Evolutionary conservation across 2,888 invertebrate genomes (phyloP).

Genomic region (Poecilobothrus nobilitatus): DNA sequence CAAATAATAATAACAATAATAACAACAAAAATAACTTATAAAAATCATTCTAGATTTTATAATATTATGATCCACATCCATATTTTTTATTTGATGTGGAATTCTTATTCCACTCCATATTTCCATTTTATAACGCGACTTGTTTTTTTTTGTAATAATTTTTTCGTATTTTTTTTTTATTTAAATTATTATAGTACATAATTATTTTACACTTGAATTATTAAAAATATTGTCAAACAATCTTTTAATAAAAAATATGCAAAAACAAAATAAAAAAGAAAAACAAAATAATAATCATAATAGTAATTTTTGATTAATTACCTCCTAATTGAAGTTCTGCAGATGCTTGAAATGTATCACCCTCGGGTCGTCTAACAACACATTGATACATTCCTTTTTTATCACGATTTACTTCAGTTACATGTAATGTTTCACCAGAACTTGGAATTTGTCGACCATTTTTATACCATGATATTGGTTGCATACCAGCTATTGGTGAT

Average conservation of each 20-base stretch:
- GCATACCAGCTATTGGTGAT: conserved; percentile 47
- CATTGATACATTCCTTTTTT: conserved; percentile 73
- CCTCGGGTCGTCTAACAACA: conserved; percentile 60
- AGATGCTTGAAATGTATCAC: conserved; percentile 66
- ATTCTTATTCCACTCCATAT: no score
- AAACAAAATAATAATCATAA: neutral
- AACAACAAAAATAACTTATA: neutral
- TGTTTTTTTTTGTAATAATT: no score
- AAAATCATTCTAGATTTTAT: no score
- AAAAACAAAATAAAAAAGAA: neutral
- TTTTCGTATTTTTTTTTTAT: no score
- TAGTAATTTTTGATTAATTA: conserved; percentile 31
- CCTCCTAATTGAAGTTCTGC: conserved; percentile 66
- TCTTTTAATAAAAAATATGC: no score
- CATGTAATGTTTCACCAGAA: conserved; percentile 56
- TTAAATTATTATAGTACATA: no score
- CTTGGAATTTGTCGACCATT: conserved; percentile 59
- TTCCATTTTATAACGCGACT: no score
- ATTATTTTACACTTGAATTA: no score
- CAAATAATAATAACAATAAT: neutral
- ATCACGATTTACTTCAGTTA: conserved; percentile 60
- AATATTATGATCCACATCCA: no score
- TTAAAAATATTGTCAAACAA: no score
- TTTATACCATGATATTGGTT: conserved; percentile 58
- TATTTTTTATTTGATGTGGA: no score